A percentile compares a stretch with the other conserved stretches of the same genome.
Evolutionary conservation across 2,888 invertebrate genomes (phyloP).

Genomic region (Yponomeuta plumbellus): DNA sequence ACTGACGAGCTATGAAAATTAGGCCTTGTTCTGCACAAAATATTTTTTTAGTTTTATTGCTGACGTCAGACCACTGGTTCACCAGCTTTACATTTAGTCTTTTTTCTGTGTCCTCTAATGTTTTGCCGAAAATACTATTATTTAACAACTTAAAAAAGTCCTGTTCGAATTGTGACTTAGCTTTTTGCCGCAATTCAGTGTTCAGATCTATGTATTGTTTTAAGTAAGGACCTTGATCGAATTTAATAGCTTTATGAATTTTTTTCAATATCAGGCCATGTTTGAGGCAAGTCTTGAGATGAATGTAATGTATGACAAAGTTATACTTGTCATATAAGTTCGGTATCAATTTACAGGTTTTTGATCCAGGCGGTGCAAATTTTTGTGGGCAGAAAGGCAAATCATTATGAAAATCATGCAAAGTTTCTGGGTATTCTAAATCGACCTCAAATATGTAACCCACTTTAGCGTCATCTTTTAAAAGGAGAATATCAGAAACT

Average conservation of each 20-base stretch:
- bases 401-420: constrained; percentile 15
- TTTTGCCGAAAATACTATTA: constrained; percentile 22
- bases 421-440: constrained; percentile 21
- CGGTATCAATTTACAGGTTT: constrained; percentile 26
- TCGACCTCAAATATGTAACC: constrained; percentile 33
- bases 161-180: constrained; percentile 22
- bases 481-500: constrained; percentile 12
- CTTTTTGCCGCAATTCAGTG: constrained; percentile 20
- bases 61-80: constrained; percentile 17
- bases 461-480: constrained; percentile 21
- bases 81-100: constrained; percentile 22
- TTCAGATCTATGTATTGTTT: constrained; percentile 28
- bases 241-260: constrained; percentile 32
- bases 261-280: constrained; percentile 31
- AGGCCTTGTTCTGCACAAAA: constrained; percentile 13
- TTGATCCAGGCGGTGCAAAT: constrained; percentile 22
- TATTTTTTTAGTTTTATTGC: constrained; percentile 11
- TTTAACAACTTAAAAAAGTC: constrained; percentile 26
- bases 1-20: constrained; percentile 10
- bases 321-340: constrained; percentile 30
- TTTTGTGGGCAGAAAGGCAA: constrained; percentile 24
- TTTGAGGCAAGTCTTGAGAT: constrained; percentile 31
- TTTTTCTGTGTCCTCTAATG: constrained; percentile 25
- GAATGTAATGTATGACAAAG: constrained; percentile 34
- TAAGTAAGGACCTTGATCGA: constrained; percentile 34